These are phyloP conservation scores for Squalus acanthias DNA, from an alignment of 2,797 vertebrate genomes.

Conservation along the genomic window DNA sequence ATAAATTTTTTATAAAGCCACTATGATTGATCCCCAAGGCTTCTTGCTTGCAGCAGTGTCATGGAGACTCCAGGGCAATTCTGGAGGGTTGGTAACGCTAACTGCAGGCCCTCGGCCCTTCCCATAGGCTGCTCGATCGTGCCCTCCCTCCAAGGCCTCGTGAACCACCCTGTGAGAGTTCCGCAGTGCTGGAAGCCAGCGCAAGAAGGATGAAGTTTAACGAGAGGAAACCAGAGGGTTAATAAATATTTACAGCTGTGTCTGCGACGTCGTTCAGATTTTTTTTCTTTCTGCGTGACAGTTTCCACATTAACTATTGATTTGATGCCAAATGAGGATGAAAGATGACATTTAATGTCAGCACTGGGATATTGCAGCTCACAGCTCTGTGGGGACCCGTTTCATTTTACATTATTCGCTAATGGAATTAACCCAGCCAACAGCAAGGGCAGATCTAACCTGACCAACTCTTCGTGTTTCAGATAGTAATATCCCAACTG, in stretches of 20 bases:
- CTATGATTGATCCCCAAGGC: no score
- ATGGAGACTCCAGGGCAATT: background rate
- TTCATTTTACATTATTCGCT: background rate
- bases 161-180: background rate
- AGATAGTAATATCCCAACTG: background rate
- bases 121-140: background rate
- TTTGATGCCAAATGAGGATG: background rate
- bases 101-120: background rate
- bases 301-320: constrained; percentile 31
- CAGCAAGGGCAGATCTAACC: background rate
- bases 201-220: background rate
- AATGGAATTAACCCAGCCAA: background rate
- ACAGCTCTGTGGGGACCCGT: background rate
- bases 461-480: background rate
- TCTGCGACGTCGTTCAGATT: background rate
- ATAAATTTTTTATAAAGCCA: no score
- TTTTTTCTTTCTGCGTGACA: background rate
- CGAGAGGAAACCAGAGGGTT: background rate
- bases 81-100: no score
- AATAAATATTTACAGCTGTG: background rate
- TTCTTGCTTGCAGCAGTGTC: background rate
- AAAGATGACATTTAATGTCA: background rate
- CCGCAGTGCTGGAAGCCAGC: background rate
- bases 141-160: background rate
- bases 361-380: background rate